These are phyloP conservation scores for Morpho helenor DNA, from an alignment of 2,888 invertebrate species.

Conservation along the genomic window DNA sequence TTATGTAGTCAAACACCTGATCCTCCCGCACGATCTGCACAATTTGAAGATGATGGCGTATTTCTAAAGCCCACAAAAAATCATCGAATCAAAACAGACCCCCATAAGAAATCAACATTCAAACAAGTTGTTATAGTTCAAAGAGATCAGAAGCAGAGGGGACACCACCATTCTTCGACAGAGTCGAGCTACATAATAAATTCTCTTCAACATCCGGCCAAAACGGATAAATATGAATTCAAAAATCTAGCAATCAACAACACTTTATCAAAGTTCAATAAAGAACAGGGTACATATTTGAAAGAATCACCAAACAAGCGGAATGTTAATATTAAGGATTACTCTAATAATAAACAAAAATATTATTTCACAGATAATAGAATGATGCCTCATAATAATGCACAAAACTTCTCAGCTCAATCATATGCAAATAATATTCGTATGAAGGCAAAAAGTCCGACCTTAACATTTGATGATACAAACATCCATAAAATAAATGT, in stretches of 20 bases:
- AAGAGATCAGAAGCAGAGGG: slow-evolving; percentile 27
- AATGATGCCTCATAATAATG: slow-evolving; percentile 23
- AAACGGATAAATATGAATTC: slow-evolving; percentile 49
- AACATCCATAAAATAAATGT: slow-evolving; percentile 26
- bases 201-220: slow-evolving; percentile 26
- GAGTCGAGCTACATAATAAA: slow-evolving; percentile 26
- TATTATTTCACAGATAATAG: slow-evolving; percentile 40
- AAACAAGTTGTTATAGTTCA: slow-evolving; percentile 56
- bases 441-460: slow-evolving; percentile 28
- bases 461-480: slow-evolving; percentile 29
- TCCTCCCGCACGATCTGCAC: slow-evolving; percentile 26
- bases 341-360: slow-evolving; percentile 42
- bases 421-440: slow-evolving; percentile 27
- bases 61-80: slow-evolving; percentile 45
- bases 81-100: slow-evolving; percentile 22
- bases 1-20: slow-evolving; percentile 57
- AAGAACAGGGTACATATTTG: slow-evolving; percentile 34
- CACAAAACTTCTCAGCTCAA: slow-evolving; percentile 25
- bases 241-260: slow-evolving; percentile 52
- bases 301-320: slow-evolving; percentile 32
- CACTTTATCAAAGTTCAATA: slow-evolving; percentile 35
- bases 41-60: slow-evolving; percentile 28
- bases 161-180: slow-evolving; percentile 18
- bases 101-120: slow-evolving; percentile 38
- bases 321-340: slow-evolving; percentile 38